Percentiles rank a stretch among this genome's conserved stretches.
Evolutionary conservation across 2,797 vertebrate species (phyloP).

Genomic region (Lepus oiostolus): DNA sequence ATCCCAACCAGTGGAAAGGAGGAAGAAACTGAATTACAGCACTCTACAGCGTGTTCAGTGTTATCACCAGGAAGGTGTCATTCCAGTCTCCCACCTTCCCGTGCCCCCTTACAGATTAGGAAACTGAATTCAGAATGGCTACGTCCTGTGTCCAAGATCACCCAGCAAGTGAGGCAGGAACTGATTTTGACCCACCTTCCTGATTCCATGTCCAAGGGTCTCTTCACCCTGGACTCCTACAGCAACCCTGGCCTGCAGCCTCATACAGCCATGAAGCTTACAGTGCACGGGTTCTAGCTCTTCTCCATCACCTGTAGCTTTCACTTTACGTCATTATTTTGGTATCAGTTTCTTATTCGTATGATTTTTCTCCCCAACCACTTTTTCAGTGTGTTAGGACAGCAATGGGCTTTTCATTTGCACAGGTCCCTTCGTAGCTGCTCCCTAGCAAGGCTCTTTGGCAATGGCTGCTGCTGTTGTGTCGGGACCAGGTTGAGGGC

Average conservation of each 20-base stretch:
- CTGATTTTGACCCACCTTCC: background rate
- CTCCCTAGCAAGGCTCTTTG: background rate
- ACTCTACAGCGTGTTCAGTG: background rate
- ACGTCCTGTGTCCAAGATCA: background rate
- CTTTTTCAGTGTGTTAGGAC: background rate
- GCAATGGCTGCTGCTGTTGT: background rate
- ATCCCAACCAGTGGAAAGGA: background rate
- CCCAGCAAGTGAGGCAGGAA: background rate
- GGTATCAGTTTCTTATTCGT: background rate
- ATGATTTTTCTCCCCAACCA: background rate
- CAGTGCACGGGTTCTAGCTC: background rate
- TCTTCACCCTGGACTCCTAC: background rate
- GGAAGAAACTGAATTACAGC: slow-evolving; percentile 22
- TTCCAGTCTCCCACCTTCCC: background rate
- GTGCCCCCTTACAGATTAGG: background rate
- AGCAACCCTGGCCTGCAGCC: background rate
- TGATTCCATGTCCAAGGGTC: background rate
- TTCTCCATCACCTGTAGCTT: background rate
- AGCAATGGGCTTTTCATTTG: background rate
- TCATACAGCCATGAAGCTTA: background rate
- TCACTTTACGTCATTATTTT: background rate
- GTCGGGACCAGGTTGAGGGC: background rate
- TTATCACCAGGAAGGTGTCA: background rate
- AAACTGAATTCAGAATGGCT: background rate
- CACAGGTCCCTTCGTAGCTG: background rate